A percentile compares a stretch with the other conserved stretches of the same genome.
These are phyloP conservation scores for Pogonomyrmex barbatus DNA, from an alignment of 1,140 invertebrate species.

Conservation along the genomic window DNA sequence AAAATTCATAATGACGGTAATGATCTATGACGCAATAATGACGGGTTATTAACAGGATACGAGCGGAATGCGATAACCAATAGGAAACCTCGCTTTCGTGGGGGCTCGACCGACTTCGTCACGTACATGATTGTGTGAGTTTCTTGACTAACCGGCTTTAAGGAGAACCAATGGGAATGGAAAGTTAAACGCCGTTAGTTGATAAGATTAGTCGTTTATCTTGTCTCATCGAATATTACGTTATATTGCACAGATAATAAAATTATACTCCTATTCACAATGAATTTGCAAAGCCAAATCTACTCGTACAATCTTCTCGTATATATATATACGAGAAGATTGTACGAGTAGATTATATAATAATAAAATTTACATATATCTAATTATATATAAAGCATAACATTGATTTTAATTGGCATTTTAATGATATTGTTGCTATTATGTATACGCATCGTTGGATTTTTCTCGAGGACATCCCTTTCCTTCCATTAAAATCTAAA, in stretches of 20 bases:
- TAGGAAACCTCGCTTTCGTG: constrained; percentile 41
- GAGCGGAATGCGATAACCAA: constrained; percentile 40
- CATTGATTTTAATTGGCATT: not conserved
- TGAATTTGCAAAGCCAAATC: not conserved
- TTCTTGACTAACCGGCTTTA: not conserved
- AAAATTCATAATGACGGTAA: constrained; percentile 33
- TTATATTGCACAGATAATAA: constrained; percentile 28
- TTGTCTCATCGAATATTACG: constrained; percentile 4
- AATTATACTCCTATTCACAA: not conserved
- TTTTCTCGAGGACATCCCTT: not conserved
- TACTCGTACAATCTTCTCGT: not conserved
- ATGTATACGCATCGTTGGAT: too few species aligned
- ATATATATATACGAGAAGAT: too few species aligned
- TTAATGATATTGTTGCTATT: not conserved
- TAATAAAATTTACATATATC: too few species aligned
- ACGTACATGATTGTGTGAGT: constrained; percentile 1
- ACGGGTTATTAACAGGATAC: constrained; percentile 34
- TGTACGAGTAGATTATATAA: too few species aligned
- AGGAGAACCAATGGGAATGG: constrained; percentile 28
- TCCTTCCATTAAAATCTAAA: too few species aligned
- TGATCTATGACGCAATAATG: constrained; percentile 29
- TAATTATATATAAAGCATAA: too few species aligned
- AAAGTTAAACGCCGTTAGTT: constrained; percentile 21
- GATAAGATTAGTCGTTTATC: constrained; percentile 27
- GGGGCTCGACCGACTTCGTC: constrained; percentile 66